Percentiles rank a stretch among this genome's conserved stretches.
Evolutionary conservation across 1,140 invertebrate genomes (phyloP).

Genomic region (Drosophila asahinai): DNA sequence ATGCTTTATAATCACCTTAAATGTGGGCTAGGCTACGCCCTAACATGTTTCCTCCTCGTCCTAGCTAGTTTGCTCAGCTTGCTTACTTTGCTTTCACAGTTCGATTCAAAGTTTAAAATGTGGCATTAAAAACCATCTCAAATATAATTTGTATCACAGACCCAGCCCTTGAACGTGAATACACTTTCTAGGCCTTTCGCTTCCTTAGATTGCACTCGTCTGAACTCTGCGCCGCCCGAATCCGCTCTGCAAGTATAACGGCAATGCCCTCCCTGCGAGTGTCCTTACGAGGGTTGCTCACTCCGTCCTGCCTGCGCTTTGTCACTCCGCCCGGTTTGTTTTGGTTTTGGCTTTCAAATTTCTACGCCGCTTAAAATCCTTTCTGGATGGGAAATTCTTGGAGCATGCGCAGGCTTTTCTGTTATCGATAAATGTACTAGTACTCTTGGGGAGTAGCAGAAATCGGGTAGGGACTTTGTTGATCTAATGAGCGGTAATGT

Average conservation of each 20-base stretch:
- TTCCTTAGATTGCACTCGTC: slow-evolving; percentile 31
- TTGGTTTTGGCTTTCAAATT: slow-evolving; percentile 69
- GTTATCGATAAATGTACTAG: slow-evolving; percentile 45
- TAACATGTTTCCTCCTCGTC: not conserved
- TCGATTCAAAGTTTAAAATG: not conserved
- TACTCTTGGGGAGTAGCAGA: not conserved
- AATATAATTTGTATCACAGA: slow-evolving; percentile 1
- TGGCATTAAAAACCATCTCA: not conserved
- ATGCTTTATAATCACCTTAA: slow-evolving; percentile 25
- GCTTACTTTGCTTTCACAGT: not conserved
- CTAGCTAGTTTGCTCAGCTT: not conserved
- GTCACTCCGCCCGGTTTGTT: slow-evolving; percentile 40
- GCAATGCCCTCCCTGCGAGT: slow-evolving; percentile 25
- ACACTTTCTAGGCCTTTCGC: not conserved
- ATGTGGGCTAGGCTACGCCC: slow-evolving; percentile 40
- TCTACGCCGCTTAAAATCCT: slow-evolving; percentile 30
- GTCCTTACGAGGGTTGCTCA: slow-evolving; percentile 71
- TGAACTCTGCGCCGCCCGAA: slow-evolving; percentile 46
- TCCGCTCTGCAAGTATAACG: slow-evolving; percentile 46
- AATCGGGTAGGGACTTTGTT: not conserved
- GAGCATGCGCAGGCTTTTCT: slow-evolving; percentile 66
- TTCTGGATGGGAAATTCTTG: slow-evolving; percentile 53
- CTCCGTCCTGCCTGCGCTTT: not conserved
- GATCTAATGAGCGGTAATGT: no score
- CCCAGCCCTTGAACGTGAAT: not conserved